Base-by-base conservation (phyloP, 1,140 invertebrate species). In the Glomeris maerens region DNA sequence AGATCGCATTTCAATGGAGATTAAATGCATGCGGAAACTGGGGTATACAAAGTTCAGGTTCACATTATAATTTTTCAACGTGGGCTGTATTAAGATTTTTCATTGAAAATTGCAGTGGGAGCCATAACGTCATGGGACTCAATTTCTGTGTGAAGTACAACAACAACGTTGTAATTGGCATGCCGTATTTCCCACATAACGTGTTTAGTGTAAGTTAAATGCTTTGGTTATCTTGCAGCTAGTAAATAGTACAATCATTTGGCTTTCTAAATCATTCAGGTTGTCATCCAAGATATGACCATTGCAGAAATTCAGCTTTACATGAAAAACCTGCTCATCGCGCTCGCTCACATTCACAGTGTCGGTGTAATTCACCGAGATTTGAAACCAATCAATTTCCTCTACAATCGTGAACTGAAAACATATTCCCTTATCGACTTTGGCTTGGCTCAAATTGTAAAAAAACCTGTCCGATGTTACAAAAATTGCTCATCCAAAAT, bases 311-410 rank as follows among this genome's bases (percentile, higher is more conserved):
- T 84, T 4, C 74, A 76, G 55, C 68, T 77, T 47, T 93, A 93
- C 63, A 86, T 93, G 76, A 77, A 71, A 58, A 86, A 88, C 59
- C 66, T 94, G 39, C 64, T 93, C 52, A 71, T 78, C 44, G 86
- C 90, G 3, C 67, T 94, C 40, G 66, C 71, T 40, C 75, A 83
- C 59, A 83, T 93, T 40, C 90, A 94, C 68, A 75, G 78, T 49
- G 84, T 83, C 64, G 78, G 81, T 54, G 78, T 93, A 46, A 90
- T 94, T 55, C 90, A 94, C 65, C 72, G 90, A 57, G 89, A 94
- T 64, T 77, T 94, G n/a, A 93, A 93, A 69, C 88, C 90, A 3
- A 84, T 78, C 64, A 94, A 94, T 70, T 93, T 93, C 65, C 71
- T 93, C 1, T 93, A 88, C 61, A 80, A 91, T 65, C 70, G 84